Evolutionary conservation across 2,797 vertebrate genomes (phyloP).

Genomic region (Gila robusta): DNA sequence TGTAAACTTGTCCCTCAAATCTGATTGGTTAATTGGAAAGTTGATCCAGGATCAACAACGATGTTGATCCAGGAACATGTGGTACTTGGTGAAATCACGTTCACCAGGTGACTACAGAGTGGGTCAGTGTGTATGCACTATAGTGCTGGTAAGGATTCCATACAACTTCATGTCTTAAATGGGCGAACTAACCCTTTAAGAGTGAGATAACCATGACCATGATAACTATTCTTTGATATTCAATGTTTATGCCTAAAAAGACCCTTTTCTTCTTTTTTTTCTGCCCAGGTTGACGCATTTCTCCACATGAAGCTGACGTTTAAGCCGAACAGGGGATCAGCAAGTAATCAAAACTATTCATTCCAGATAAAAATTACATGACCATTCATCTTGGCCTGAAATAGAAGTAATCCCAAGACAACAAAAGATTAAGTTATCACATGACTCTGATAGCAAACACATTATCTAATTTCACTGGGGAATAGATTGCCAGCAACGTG

Average conservation of each 20-base stretch:
- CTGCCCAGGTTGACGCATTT: background rate
- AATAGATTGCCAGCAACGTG: background rate
- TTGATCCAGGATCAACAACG: no score
- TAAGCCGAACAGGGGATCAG: conserved; percentile 35
- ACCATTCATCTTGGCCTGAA: conserved; percentile 38
- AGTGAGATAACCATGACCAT: background rate
- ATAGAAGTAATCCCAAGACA: conserved; percentile 50
- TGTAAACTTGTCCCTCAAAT: no score
- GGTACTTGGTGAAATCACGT: no score
- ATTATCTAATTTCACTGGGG: conserved; percentile 21
- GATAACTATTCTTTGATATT: background rate
- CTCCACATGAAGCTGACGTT: background rate
- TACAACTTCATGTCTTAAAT: no score
- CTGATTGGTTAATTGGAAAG: no score
- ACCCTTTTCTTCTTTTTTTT: background rate
- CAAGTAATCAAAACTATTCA: conserved; percentile 38
- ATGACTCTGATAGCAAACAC: background rate
- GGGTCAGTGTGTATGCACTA: no score
- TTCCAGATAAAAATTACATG: conserved; percentile 39
- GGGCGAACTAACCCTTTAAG: no score
- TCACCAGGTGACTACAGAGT: no score
- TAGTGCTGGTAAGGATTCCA: no score
- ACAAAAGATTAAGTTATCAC: conserved; percentile 42
- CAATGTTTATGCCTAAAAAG: background rate
- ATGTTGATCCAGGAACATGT: no score